Conservation (phyloP, 2,113 vertebrate species). For the Solea senegalensis region DNA sequence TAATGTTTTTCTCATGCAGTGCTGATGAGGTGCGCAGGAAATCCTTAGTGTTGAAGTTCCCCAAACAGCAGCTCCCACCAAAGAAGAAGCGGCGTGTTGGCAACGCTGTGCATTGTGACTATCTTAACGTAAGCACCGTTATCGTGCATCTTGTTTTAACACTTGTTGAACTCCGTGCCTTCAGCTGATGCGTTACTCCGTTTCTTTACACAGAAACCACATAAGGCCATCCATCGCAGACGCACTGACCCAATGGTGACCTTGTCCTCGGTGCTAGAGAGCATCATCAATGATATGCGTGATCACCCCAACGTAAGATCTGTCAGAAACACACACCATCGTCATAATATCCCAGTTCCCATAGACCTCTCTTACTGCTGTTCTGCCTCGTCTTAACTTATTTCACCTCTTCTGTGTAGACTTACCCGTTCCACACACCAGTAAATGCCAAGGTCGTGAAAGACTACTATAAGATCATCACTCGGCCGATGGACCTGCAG, state of each 20-base stretch:
- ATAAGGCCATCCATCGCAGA: slow-evolving; percentile 96
- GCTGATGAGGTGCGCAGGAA: slow-evolving; percentile 98
- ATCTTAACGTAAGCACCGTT: slow-evolving; percentile 89
- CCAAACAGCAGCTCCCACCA: slow-evolving; percentile 95
- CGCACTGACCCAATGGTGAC: slow-evolving; percentile 99
- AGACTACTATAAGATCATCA: slow-evolving; percentile 98
- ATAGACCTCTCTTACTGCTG: background rate
- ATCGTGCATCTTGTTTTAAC: background rate
- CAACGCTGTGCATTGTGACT: slow-evolving; percentile 95
- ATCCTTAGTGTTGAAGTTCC: slow-evolving; percentile 97
- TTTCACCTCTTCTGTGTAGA: slow-evolving; percentile 76
- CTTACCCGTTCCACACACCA: slow-evolving; percentile 96
- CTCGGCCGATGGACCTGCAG: slow-evolving; percentile 96
- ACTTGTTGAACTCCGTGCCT: background rate
- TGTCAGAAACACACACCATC: background rate
- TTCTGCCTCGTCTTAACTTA: background rate
- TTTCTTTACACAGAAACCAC: slow-evolving; percentile 85
- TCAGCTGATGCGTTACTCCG: background rate
- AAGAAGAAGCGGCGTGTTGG: slow-evolving; percentile 97
- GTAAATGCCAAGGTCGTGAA: slow-evolving; percentile 97
- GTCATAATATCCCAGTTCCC: background rate
- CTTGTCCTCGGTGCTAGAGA: slow-evolving; percentile 92
- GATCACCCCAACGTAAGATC: slow-evolving; percentile 92
- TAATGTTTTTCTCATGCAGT: slow-evolving; percentile 67
- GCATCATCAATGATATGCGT: slow-evolving; percentile 97